Evolutionary conservation across 1,140 invertebrate species (phyloP).

Genomic region (Dendroctonus ponderosae): DNA sequence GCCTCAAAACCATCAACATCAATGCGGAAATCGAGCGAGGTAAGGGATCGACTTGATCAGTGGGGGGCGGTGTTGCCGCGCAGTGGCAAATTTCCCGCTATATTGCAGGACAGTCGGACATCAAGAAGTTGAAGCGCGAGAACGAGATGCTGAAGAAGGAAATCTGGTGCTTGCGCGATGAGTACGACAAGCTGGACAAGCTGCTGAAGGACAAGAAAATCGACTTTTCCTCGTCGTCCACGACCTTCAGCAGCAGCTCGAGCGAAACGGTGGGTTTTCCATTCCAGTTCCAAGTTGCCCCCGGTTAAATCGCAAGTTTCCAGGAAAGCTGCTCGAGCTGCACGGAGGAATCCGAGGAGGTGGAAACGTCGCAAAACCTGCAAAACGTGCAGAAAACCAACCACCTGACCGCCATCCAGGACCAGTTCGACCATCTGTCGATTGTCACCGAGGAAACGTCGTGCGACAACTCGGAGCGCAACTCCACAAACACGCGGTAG

Average conservation of each 20-base stretch:
- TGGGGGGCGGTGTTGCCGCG: too few species aligned
- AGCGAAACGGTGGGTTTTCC: slow-evolving; percentile 48
- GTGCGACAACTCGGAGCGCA: slow-evolving; percentile 56
- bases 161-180: slow-evolving; percentile 82
- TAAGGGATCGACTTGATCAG: slow-evolving; percentile 48
- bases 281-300: neutral
- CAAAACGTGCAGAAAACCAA: slow-evolving; percentile 50
- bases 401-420: slow-evolving; percentile 49
- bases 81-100: too few species aligned
- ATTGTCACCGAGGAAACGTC: slow-evolving; percentile 70
- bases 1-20: slow-evolving; percentile 85
- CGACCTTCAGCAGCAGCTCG: slow-evolving; percentile 40
- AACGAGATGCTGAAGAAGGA: slow-evolving; percentile 83
- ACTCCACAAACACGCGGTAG: slow-evolving; percentile 33
- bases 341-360: slow-evolving; percentile 53
- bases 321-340: slow-evolving; percentile 45
- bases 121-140: slow-evolving; percentile 81
- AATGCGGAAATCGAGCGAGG: slow-evolving; percentile 90
- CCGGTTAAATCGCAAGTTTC: slow-evolving; percentile 6
- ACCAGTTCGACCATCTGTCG: slow-evolving; percentile 72
- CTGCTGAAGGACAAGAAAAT: slow-evolving; percentile 64
- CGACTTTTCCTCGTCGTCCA: slow-evolving; percentile 56
- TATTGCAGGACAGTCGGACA: slow-evolving; percentile 75
- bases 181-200: slow-evolving; percentile 81
- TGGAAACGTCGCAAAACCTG: slow-evolving; percentile 48